Percentiles rank a stretch among this genome's conserved stretches.
Evolutionary conservation across 2,797 vertebrate species (phyloP).

Genomic region (Sebastes vulpes): DNA sequence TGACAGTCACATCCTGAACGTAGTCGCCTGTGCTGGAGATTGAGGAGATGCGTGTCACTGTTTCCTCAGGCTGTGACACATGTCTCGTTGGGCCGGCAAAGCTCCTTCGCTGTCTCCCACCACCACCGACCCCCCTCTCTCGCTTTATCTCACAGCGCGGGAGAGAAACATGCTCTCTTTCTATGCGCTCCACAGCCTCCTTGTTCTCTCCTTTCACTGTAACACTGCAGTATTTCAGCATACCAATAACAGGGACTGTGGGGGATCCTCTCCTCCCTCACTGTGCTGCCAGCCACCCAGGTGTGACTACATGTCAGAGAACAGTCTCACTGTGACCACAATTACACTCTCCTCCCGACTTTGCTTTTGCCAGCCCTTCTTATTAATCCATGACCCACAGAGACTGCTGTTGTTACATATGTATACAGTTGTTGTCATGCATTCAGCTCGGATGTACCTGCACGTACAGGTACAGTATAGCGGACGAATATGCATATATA

Average conservation of each 20-base stretch:
- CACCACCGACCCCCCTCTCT: not conserved
- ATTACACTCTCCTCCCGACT: constrained; percentile 74
- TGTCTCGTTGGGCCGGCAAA: constrained; percentile 76
- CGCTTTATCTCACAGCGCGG: constrained; percentile 45
- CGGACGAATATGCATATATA: not conserved
- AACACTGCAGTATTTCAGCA: constrained; percentile 76
- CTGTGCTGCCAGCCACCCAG: constrained; percentile 75
- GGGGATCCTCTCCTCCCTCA: constrained; percentile 70
- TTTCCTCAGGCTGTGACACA: constrained; percentile 77
- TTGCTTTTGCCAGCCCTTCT: constrained; percentile 39
- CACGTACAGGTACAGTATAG: not conserved
- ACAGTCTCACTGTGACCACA: constrained; percentile 75
- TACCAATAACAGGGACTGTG: constrained; percentile 80
- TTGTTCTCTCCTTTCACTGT: constrained; percentile 75
- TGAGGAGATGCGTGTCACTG: constrained; percentile 60
- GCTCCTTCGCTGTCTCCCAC: constrained; percentile 15
- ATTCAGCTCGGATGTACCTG: not conserved
- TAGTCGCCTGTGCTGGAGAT: constrained; percentile 32
- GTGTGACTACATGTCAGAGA: constrained; percentile 85
- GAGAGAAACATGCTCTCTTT: constrained; percentile 76
- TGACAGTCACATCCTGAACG: constrained; percentile 48
- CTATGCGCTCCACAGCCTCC: constrained; percentile 80
- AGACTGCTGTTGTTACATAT: constrained; percentile 10
- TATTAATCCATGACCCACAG: constrained; percentile 51
- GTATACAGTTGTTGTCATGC: not conserved